A percentile compares a stretch with the other conserved stretches of the same genome.
Evolutionary conservation across 2,797 vertebrate species (phyloP).

Genomic region (Lacerta bilineata): DNA sequence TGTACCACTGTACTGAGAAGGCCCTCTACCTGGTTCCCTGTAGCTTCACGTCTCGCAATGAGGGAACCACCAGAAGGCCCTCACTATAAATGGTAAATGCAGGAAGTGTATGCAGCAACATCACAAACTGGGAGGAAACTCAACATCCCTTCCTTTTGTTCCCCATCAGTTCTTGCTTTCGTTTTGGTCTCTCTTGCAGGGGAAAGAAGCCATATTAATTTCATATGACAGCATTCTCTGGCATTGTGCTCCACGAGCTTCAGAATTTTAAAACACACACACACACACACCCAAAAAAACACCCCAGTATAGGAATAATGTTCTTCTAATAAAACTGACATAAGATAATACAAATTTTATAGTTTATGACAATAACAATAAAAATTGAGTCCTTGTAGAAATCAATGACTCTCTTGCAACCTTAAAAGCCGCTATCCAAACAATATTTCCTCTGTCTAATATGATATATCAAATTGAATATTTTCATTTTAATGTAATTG

Average conservation of each 20-base stretch:
- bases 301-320: slow-evolving; percentile 49
- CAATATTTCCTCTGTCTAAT: slow-evolving; percentile 49
- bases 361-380: slow-evolving; percentile 62
- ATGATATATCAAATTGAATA: slow-evolving; percentile 57
- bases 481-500: slow-evolving; percentile 57
- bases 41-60: too few relatives aligned
- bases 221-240: slow-evolving; percentile 8
- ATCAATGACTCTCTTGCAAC: slow-evolving; percentile 60
- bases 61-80: too few relatives aligned
- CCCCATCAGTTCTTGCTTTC: background rate
- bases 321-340: slow-evolving; percentile 69
- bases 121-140: background rate
- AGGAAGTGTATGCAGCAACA: background rate
- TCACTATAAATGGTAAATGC: too few relatives aligned
- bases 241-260: slow-evolving; percentile 45
- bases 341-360: slow-evolving; percentile 67
- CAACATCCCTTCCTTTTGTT: background rate
- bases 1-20: too few relatives aligned
- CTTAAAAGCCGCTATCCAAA: slow-evolving; percentile 49
- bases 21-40: too few relatives aligned
- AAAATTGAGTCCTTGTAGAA: slow-evolving; percentile 58
- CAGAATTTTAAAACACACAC: slow-evolving; percentile 37
- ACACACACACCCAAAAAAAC: background rate
- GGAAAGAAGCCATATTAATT: slow-evolving; percentile 7
- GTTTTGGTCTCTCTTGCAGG: background rate